Evolutionary conservation across 2,888 invertebrate genomes (phyloP).

Genomic region (Camptogramma bilineatum): DNA sequence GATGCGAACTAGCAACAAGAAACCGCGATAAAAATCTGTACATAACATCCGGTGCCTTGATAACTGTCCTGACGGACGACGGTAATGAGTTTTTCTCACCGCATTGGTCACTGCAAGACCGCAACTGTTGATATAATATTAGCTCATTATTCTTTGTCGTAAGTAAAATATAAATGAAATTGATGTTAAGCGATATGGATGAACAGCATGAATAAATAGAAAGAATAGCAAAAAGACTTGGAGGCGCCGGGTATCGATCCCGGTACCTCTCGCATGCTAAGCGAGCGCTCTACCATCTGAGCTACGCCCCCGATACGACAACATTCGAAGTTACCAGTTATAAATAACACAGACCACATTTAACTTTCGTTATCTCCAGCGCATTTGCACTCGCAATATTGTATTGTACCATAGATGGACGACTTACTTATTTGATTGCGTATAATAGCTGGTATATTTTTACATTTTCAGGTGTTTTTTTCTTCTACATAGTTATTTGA

Average conservation of each 20-base stretch:
- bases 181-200: not conserved
- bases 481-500: too few species aligned
- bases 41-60: constrained; percentile 41
- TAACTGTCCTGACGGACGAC: constrained; percentile 35
- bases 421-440: too few species aligned
- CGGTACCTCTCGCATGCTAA: constrained; percentile 86
- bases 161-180: not conserved
- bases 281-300: constrained; percentile 86
- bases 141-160: constrained; percentile 12
- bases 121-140: constrained; percentile 22
- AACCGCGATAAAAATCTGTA: constrained; percentile 41
- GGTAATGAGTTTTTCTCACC: constrained; percentile 25
- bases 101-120: constrained; percentile 34
- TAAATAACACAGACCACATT: not conserved
- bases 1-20: constrained; percentile 28
- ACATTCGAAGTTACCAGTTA: not conserved
- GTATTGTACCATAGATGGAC: too few species aligned
- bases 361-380: too few species aligned
- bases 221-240: constrained; percentile 47
- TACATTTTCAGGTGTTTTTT: too few species aligned
- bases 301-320: constrained; percentile 76
- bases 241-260: constrained; percentile 86
- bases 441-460: too few species aligned
- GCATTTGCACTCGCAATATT: too few species aligned
- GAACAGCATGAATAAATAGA: not conserved